Percentiles rank a stretch among this genome's conserved stretches.
phyloP scores from a whole-genome alignment of 92 coral and sea anemone species.

The Parazoanthus swiftii region DNA sequence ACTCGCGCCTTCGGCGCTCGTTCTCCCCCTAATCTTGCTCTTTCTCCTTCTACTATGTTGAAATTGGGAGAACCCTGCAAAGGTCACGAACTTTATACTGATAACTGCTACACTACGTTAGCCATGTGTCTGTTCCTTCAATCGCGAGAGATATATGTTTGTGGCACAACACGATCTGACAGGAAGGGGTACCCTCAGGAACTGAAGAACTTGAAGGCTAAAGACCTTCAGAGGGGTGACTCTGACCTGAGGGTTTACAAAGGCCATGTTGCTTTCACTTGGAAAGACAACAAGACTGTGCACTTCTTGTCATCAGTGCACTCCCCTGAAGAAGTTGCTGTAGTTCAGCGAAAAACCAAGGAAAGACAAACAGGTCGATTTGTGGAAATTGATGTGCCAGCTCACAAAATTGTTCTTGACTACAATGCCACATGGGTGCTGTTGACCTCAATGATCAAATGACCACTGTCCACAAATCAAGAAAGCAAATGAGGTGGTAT shows the following conservation, averaged over 20 bases:
- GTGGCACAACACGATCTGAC: constrained; percentile 49
- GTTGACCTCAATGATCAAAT: constrained; percentile 55
- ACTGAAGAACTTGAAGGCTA: constrained; percentile 31
- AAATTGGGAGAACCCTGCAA: too few relatives aligned
- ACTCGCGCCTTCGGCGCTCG: too few relatives aligned
- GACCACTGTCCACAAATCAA: constrained; percentile 3
- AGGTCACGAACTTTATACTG: too few relatives aligned
- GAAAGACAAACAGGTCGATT: constrained; percentile 36
- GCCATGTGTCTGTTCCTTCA: constrained; percentile 36
- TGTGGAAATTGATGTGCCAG: constrained; percentile 23
- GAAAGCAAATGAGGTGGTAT: constrained; percentile 52
- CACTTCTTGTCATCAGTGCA: constrained; percentile 44
- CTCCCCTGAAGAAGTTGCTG: constrained; percentile 46
- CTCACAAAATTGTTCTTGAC: constrained; percentile 39
- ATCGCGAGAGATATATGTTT: constrained; percentile 39
- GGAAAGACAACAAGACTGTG: constrained; percentile 55
- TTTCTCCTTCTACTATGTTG: too few relatives aligned
- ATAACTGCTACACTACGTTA: constrained; percentile 52
- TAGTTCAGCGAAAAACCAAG: constrained; percentile 40
- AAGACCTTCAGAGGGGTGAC: constrained; percentile 38
- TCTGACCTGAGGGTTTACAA: constrained; percentile 34
- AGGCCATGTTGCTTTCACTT: constrained; percentile 43
- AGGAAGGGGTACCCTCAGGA: constrained; percentile 29
- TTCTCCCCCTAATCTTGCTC: too few relatives aligned
- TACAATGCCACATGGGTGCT: constrained; percentile 56